Conservation (phyloP, 2,888 invertebrate genomes). For the Hermaeophaga mercurialis region DNA sequence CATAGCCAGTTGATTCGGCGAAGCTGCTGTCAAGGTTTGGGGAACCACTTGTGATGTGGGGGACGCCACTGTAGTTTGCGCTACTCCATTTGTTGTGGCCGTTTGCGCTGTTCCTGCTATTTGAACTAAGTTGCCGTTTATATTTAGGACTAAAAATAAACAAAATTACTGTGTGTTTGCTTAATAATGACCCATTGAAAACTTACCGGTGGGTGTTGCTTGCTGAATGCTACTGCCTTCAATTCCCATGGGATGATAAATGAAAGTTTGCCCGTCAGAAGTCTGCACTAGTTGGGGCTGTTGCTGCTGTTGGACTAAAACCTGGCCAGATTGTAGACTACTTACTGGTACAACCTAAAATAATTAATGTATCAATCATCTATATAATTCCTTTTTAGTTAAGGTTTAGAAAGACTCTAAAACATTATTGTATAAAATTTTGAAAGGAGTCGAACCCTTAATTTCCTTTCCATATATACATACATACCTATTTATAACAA, state of each 20-base stretch:
- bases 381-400: too few relatives aligned
- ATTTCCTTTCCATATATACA: too few relatives aligned
- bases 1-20: conserved; percentile 62
- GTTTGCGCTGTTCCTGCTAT: conserved; percentile 58
- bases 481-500: too few relatives aligned
- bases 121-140: conserved; percentile 80
- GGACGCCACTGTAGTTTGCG: conserved; percentile 53
- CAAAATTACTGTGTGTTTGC: too few relatives aligned
- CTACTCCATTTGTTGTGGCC: conserved; percentile 51
- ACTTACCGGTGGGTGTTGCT: conserved; percentile 64
- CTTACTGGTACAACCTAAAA: conserved; percentile 67
- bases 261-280: conserved; percentile 89
- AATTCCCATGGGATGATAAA: conserved; percentile 80
- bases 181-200: too few relatives aligned
- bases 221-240: conserved; percentile 62
- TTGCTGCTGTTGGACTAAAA: conserved; percentile 65
- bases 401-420: too few relatives aligned
- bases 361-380: too few relatives aligned
- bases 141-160: conserved; percentile 69
- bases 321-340: conserved; percentile 66
- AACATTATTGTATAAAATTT: too few relatives aligned
- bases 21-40: conserved; percentile 54
- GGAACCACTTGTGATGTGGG: conserved; percentile 57
- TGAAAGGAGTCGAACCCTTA: too few relatives aligned
- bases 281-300: conserved; percentile 87